phyloP scores from a whole-genome alignment of 1,140 invertebrate species.

The Metaphire vulgaris region DNA sequence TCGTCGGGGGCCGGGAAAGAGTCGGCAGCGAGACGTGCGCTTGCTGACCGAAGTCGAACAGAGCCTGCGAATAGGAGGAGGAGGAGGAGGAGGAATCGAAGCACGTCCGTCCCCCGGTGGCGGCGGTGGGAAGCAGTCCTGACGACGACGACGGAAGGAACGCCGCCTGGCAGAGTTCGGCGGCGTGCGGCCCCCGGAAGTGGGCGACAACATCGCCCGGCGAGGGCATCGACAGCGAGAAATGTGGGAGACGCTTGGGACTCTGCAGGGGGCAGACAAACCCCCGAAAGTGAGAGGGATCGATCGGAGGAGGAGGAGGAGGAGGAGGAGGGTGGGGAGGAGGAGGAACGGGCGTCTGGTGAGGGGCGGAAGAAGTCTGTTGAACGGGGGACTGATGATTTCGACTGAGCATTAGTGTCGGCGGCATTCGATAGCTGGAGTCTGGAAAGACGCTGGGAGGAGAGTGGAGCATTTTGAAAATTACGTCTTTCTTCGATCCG shows the following conservation, averaged over 20 bases:
- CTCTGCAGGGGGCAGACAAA: neutral
- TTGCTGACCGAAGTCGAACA: neutral
- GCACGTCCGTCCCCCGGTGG: no score
- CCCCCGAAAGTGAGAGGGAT: neutral
- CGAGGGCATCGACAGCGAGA: neutral
- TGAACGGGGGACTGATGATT: no score
- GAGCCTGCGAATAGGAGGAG: neutral
- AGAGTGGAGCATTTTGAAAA: neutral
- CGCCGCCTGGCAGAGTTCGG: neutral
- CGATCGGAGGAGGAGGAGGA: neutral
- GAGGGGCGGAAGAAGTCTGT: neutral
- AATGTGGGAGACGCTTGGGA: neutral
- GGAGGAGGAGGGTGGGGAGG: neutral
- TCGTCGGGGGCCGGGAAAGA: no score
- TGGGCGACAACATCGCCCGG: neutral
- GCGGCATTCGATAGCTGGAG: neutral
- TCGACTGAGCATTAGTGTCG: no score
- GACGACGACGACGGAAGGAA: neutral
- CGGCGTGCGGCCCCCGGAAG: neutral
- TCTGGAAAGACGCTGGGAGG: neutral
- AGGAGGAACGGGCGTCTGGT: neutral
- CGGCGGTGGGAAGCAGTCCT: neutral
- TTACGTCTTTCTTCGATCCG: no score
- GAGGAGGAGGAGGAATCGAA: neutral
- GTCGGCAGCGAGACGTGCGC: neutral